A percentile compares a stretch with the other conserved stretches of the same genome.
Conservation (phyloP, 2,888 invertebrate species). For the Sarcophaga subvicina region DNA sequence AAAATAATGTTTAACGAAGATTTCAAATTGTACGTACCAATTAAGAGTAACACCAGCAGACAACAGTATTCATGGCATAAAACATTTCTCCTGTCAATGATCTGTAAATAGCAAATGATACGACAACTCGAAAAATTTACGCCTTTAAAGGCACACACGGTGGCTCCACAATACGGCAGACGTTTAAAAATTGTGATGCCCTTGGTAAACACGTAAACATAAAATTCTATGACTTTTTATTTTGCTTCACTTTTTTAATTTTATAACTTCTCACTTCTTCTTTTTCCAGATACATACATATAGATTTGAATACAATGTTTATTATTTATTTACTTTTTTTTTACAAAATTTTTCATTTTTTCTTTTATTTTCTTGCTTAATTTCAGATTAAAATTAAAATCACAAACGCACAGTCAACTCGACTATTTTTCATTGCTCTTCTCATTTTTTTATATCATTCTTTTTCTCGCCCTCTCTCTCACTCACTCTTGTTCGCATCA, state of each 20-base stretch:
- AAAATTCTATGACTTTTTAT: neutral
- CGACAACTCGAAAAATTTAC: neutral
- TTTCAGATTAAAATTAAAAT: too few species aligned
- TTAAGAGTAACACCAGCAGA: neutral
- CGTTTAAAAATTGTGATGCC: constrained; percentile 37
- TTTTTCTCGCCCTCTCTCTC: too few species aligned
- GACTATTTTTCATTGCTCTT: too few species aligned
- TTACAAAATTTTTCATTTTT: neutral
- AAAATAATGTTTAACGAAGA: too few species aligned
- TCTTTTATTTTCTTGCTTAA: too few species aligned
- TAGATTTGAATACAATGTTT: neutral
- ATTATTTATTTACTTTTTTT: neutral
- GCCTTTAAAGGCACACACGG: neutral
- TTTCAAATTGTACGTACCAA: constrained; percentile 23
- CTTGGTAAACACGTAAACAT: neutral
- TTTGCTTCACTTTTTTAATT: neutral
- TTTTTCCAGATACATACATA: too few species aligned
- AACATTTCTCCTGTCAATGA: constrained; percentile 11
- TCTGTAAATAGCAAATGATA: constrained; percentile 17
- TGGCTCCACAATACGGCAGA: neutral
- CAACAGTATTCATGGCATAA: neutral
- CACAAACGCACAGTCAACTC: too few species aligned
- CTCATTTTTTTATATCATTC: too few species aligned
- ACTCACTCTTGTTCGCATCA: too few species aligned
- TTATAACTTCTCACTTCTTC: neutral